phyloP scores from a whole-genome alignment of 1,140 invertebrate genomes.

The Aphaenogaster rudis region DNA sequence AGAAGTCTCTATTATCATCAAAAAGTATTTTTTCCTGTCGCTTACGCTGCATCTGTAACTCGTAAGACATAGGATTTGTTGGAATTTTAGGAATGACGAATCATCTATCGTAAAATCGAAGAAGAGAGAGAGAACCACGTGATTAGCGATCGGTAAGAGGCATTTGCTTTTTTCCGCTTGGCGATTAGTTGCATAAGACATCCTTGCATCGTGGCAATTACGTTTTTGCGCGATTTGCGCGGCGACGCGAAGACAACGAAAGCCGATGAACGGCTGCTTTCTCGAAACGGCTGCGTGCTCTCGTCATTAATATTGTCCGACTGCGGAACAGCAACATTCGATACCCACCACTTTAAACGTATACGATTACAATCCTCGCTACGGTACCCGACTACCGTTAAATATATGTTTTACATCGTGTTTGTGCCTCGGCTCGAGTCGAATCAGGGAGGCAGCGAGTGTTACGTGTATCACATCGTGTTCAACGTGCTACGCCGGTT shows the following conservation, averaged over 20 bases:
- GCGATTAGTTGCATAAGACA: slow-evolving; percentile 41
- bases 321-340: slow-evolving; percentile 72
- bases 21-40: neutral
- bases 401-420: slow-evolving; percentile 76
- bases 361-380: slow-evolving; percentile 76
- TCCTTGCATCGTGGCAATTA: slow-evolving; percentile 41
- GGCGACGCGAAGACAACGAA: slow-evolving; percentile 9
- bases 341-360: slow-evolving; percentile 75
- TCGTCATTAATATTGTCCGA: slow-evolving; percentile 72
- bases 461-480: slow-evolving; percentile 59
- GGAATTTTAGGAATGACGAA: neutral
- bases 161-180: neutral
- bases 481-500: slow-evolving; percentile 15
- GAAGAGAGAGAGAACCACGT: too few species aligned
- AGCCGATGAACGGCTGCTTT: slow-evolving; percentile 20
- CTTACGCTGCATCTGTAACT: neutral
- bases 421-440: slow-evolving; percentile 51
- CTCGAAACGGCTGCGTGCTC: slow-evolving; percentile 57
- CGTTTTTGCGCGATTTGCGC: slow-evolving; percentile 24
- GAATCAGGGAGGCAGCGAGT: slow-evolving; percentile 51
- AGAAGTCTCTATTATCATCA: neutral
- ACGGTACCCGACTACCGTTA: slow-evolving; percentile 77
- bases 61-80: neutral
- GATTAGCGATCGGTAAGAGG: neutral
- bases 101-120: neutral